Percentiles rank a stretch among this genome's conserved stretches.
Evolutionary conservation across 2,888 invertebrate genomes (phyloP).

Genomic region (Ichneumoninae sp.): DNA sequence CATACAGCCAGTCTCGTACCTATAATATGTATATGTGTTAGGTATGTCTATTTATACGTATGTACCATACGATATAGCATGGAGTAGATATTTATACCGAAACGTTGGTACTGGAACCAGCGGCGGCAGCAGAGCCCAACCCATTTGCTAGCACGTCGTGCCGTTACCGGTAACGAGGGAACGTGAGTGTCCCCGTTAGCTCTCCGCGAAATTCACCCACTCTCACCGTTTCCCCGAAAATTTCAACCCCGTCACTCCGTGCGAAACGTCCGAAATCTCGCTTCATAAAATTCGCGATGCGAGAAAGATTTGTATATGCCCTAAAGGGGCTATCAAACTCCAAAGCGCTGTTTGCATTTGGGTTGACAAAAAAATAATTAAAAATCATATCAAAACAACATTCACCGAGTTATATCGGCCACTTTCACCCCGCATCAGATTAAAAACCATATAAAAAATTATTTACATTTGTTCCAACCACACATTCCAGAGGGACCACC

Average conservation of each 20-base stretch:
- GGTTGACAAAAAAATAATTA: background rate
- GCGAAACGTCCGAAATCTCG: slow-evolving; percentile 33
- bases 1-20: slow-evolving; percentile 15
- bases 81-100: slow-evolving; percentile 57
- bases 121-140: slow-evolving; percentile 60
- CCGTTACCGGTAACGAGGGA: slow-evolving; percentile 67
- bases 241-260: slow-evolving; percentile 38
- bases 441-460: background rate
- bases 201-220: background rate
- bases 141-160: slow-evolving; percentile 69
- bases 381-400: background rate
- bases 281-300: slow-evolving; percentile 31
- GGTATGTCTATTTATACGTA: slow-evolving; percentile 48
- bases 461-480: background rate
- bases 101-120: slow-evolving; percentile 48
- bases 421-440: background rate
- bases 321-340: background rate
- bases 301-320: slow-evolving; percentile 3
- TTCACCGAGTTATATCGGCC: background rate
- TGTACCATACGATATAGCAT: slow-evolving; percentile 30
- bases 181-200: slow-evolving; percentile 48
- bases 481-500: slow-evolving; percentile 6
- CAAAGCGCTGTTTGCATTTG: background rate
- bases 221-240: slow-evolving; percentile 40
- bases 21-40: slow-evolving; percentile 39